A percentile compares a stretch with the other conserved stretches of the same genome.
Conservation (phyloP, 1,140 invertebrate species). For the Diprion similis region DNA sequence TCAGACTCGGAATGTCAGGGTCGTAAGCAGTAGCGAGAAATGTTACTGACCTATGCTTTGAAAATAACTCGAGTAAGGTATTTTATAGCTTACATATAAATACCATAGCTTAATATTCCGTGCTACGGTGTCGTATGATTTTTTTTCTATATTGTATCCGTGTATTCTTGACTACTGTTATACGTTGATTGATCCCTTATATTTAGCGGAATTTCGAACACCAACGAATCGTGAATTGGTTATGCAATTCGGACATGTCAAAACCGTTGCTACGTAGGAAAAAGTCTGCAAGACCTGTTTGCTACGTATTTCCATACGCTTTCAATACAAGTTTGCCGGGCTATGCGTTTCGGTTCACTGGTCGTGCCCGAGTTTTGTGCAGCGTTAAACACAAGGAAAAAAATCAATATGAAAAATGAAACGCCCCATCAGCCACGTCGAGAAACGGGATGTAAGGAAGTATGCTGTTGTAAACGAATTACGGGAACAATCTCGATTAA, state of each 20-base stretch:
- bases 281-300: not conserved
- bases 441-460: not conserved
- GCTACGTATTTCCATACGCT: not conserved
- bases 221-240: no score
- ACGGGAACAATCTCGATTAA: no score
- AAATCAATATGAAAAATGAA: not conserved
- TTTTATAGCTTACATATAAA: no score
- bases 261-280: no score
- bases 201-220: no score
- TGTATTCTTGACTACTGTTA: no score
- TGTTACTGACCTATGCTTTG: slow-evolving; percentile 23
- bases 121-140: no score
- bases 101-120: no score
- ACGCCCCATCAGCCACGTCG: not conserved
- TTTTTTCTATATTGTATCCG: no score
- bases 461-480: not conserved
- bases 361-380: not conserved
- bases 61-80: not conserved
- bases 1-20: slow-evolving; percentile 17
- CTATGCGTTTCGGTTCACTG: not conserved
- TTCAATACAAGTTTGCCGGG: not conserved
- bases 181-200: no score
- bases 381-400: not conserved
- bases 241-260: no score
- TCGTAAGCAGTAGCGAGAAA: slow-evolving; percentile 3